Evolutionary conservation across 2,113 vertebrate genomes (phyloP).

Genomic region (Eulemur macaco): DNA sequence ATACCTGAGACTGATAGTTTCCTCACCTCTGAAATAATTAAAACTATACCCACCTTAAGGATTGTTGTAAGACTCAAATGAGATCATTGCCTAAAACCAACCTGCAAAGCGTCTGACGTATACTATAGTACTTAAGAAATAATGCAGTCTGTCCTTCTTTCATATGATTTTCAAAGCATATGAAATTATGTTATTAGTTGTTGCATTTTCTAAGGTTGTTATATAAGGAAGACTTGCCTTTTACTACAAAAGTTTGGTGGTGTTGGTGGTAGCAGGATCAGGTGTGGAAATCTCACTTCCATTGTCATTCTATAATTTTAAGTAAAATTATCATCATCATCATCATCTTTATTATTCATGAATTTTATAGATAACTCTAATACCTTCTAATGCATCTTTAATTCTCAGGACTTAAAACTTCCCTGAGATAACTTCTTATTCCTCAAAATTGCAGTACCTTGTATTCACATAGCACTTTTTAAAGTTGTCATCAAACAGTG

Average conservation of each 20-base stretch:
- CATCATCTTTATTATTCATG: neutral
- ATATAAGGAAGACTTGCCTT: neutral
- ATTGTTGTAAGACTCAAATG: neutral
- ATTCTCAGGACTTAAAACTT: neutral
- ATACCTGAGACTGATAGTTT: neutral
- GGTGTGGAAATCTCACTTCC: neutral
- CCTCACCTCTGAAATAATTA: neutral
- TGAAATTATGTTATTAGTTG: neutral
- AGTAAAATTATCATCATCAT: neutral
- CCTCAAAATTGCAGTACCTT: neutral
- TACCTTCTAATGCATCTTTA: neutral
- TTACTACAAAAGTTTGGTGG: neutral
- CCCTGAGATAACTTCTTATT: neutral
- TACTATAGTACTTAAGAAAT: neutral
- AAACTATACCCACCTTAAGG: neutral
- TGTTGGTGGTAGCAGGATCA: neutral
- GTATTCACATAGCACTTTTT: constrained; percentile 40
- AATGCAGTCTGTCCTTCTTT: neutral
- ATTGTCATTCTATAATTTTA: neutral
- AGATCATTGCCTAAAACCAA: neutral
- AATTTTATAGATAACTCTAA: neutral
- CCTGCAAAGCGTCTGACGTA: neutral
- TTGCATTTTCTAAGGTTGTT: neutral
- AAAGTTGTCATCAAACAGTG: constrained; percentile 1
- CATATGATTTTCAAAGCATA: neutral